Base-by-base conservation (phyloP, 2,888 invertebrate genomes). In the Watsonalla cultraria region DNA sequence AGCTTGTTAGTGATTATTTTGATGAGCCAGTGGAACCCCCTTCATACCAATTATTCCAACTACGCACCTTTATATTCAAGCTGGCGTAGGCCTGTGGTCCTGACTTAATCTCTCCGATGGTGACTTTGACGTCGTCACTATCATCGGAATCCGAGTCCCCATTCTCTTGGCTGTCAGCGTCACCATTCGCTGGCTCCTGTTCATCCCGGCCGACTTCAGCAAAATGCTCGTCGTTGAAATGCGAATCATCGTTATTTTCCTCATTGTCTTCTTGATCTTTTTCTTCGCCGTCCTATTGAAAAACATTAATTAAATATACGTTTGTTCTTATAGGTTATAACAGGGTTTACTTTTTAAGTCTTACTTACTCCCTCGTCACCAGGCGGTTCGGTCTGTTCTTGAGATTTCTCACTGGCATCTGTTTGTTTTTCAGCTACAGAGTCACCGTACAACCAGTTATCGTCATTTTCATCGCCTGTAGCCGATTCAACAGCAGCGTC, bases 371-470 rank as follows among this genome's bases (percentile, higher is more conserved):
- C 56, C n/a, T 57, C 61, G 33, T 54, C 64, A 39, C 63, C 64
- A 6, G 55, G 56, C 42, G 53, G 51, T 51, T 65, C 72, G 5
- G 62, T 50, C 49, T 62, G 62, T 54, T 67, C 59, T 56, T 70
- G 65, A 4, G 64, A 61, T 62, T 81, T 82, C 47, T 76, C 82
- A 45, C 47, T 61, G 49, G 54, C 60, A 59, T 71, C 72, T 8
- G 68, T 50, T 24, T 65, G 58, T 60, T 79, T 76, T 11, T 77
- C 76, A 39, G 92, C 91, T 70, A 92, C 93, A 0, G 94, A 93
- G 71, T 96, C 96, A 15, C 97, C 97, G 73, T 97, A 97, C 57
- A 97, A 90, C 96, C 96, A 97, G 76, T 93, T 95, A 90, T 97
- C 97, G 78, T 97, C 97, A 84, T 95, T 96, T 81, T 94, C 94